Evolutionary conservation across 1,140 invertebrate species (phyloP).

Genomic region (Diachasma alloeum): DNA sequence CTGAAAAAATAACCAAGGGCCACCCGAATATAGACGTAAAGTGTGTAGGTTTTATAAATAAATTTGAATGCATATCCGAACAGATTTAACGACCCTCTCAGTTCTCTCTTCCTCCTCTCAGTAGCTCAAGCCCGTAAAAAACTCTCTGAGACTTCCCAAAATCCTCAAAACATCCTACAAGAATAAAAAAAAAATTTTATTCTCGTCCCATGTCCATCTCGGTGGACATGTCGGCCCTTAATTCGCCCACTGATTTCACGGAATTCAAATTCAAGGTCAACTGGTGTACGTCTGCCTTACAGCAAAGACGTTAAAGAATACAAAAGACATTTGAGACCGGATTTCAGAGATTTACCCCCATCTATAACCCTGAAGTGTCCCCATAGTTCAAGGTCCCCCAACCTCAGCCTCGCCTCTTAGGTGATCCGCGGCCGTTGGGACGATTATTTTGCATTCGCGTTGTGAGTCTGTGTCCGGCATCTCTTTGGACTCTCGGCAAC

Average conservation of each 20-base stretch:
- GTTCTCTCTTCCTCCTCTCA: neutral
- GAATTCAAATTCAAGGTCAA: conserved; percentile 3
- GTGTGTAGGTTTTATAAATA: neutral
- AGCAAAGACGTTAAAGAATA: neutral
- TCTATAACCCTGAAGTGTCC: conserved; percentile 17
- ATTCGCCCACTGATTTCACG: neutral
- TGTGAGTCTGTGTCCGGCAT: neutral
- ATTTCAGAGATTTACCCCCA: neutral
- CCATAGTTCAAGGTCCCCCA: conserved; percentile 24
- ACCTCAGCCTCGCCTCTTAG: neutral
- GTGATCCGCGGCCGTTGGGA: neutral
- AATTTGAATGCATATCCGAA: neutral
- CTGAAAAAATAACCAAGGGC: neutral
- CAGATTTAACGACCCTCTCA: neutral
- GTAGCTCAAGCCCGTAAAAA: neutral
- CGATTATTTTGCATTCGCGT: conserved; percentile 23
- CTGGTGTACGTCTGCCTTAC: neutral
- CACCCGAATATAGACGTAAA: neutral
- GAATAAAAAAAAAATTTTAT: too few species aligned
- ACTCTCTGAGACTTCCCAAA: neutral
- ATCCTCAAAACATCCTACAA: neutral
- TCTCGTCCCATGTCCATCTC: neutral
- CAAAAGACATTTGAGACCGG: neutral
- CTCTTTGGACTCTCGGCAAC: conserved; percentile 17
- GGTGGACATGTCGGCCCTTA: neutral